phyloP scores from a whole-genome alignment of 2,888 invertebrate genomes.

The Hemicrepidius hirtus region DNA sequence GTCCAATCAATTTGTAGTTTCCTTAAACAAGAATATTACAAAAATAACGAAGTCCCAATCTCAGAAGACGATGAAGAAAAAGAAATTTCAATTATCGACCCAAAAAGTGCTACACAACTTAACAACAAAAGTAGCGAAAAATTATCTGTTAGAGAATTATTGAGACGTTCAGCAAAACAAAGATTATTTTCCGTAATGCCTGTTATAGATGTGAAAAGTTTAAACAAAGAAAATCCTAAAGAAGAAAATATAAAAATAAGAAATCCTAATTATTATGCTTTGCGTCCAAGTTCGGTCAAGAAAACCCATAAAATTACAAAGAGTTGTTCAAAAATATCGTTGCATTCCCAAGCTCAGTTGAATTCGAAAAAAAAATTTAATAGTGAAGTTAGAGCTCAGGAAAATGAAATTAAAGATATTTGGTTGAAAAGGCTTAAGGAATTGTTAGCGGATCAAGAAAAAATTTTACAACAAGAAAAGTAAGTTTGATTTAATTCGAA shows the following conservation, averaged over 20 bases:
- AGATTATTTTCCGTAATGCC: no score
- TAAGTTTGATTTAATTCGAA: slow-evolving; percentile 65
- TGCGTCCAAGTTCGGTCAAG: slow-evolving; percentile 22
- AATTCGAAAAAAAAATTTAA: slow-evolving; percentile 61
- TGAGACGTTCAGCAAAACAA: slow-evolving; percentile 39
- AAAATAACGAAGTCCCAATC: slow-evolving; percentile 25
- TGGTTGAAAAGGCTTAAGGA: slow-evolving; percentile 76
- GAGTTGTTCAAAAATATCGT: slow-evolving; percentile 67
- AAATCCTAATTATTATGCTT: neutral
- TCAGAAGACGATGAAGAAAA: slow-evolving; percentile 48
- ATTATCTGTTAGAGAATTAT: slow-evolving; percentile 45
- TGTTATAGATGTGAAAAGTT: slow-evolving; percentile 42
- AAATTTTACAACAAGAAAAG: slow-evolving; percentile 78
- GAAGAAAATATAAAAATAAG: neutral
- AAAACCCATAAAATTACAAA: slow-evolving; percentile 63
- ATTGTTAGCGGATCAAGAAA: slow-evolving; percentile 74
- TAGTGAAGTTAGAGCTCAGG: slow-evolving; percentile 68
- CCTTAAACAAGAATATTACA: slow-evolving; percentile 64
- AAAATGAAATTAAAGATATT: slow-evolving; percentile 71
- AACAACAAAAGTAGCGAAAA: slow-evolving; percentile 30
- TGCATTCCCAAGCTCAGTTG: slow-evolving; percentile 71
- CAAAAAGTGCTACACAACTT: slow-evolving; percentile 6
- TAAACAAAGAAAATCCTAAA: slow-evolving; percentile 3
- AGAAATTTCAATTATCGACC: slow-evolving; percentile 19
- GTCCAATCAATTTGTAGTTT: slow-evolving; percentile 65